A percentile compares a stretch with the other conserved stretches of the same genome.
phyloP scores from a whole-genome alignment of 2,888 invertebrate genomes.

The Cheilosia grossa region DNA sequence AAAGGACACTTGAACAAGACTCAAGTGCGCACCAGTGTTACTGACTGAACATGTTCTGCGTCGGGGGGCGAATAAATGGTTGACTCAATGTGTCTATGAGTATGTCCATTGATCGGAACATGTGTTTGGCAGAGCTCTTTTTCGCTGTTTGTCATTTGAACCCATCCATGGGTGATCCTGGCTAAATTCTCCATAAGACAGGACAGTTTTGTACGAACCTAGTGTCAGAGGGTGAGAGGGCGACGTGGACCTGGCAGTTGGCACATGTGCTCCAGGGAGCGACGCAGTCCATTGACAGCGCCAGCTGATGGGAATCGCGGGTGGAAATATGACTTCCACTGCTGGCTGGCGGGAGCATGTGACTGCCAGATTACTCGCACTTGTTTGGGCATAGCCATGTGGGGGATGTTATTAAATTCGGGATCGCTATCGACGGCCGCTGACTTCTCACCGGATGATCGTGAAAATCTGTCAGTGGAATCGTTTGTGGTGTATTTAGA shows the following conservation, averaged over 20 bases:
- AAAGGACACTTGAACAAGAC: slow-evolving; percentile 71
- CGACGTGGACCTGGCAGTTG: slow-evolving; percentile 2
- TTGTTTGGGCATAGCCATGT: slow-evolving; percentile 25
- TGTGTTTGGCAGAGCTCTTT: slow-evolving; percentile 62
- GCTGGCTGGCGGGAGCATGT: slow-evolving; percentile 12
- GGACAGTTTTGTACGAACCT: not conserved
- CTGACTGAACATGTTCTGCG: not conserved
- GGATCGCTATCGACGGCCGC: slow-evolving; percentile 7
- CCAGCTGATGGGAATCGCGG: slow-evolving; percentile 45
- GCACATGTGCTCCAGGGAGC: slow-evolving; percentile 48
- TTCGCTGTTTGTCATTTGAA: slow-evolving; percentile 5
- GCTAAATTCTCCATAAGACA: no score
- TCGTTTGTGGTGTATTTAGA: slow-evolving; percentile 12
- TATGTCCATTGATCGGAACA: slow-evolving; percentile 60
- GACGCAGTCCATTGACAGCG: slow-evolving; percentile 2
- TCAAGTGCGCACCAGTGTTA: slow-evolving; percentile 31
- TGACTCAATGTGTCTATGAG: slow-evolving; percentile 40
- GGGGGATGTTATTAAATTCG: slow-evolving; percentile 17
- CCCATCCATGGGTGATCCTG: slow-evolving; percentile 43
- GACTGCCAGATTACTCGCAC: slow-evolving; percentile 29
- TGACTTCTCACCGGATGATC: not conserved
- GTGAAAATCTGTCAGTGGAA: slow-evolving; percentile 12
- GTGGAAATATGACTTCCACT: slow-evolving; percentile 13
- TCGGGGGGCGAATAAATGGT: slow-evolving; percentile 15
- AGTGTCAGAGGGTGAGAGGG: slow-evolving; percentile 19